Percentiles rank a stretch among this genome's conserved stretches.
Conservation (phyloP, 2,888 invertebrate genomes). For the Aspidiotus rigidus region DNA sequence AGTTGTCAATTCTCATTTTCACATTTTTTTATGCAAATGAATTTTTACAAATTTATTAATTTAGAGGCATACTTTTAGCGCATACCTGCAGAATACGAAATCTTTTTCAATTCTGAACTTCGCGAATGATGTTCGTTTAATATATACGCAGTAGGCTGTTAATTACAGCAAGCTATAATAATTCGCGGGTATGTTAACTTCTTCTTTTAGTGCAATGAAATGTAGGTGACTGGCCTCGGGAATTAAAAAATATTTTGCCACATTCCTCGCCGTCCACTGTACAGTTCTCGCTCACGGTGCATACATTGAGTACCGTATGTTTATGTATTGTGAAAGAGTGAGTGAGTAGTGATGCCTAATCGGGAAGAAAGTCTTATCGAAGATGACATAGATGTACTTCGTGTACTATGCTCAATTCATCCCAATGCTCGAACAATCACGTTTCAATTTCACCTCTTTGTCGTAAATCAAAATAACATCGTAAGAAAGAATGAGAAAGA, state of each 20-base stretch:
- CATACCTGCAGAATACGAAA: too few relatives aligned
- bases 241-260: slow-evolving; percentile 3
- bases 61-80: too few relatives aligned
- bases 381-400: neutral
- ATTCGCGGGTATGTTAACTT: too few relatives aligned
- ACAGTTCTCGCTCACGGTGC: neutral
- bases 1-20: too few relatives aligned
- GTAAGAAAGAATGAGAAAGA: neutral
- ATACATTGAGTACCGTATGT: too few relatives aligned
- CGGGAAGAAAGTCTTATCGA: slow-evolving; percentile 1
- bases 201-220: neutral
- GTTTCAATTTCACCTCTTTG: slow-evolving; percentile 2
- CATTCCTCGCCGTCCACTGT: neutral
- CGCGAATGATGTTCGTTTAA: too few relatives aligned
- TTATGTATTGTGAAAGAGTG: too few relatives aligned
- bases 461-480: neutral
- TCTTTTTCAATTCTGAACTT: too few relatives aligned
- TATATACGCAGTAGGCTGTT: too few relatives aligned
- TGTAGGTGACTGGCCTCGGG: slow-evolving; percentile 1
- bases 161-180: too few relatives aligned
- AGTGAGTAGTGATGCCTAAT: neutral
- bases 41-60: too few relatives aligned
- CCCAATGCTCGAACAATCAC: neutral
- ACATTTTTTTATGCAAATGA: too few relatives aligned
- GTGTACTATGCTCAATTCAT: neutral